Evolutionary conservation across 2,888 invertebrate species (phyloP), one percentile per base, ranked within the genome.

Genomic region (Plagodis dolabraria): DNA sequence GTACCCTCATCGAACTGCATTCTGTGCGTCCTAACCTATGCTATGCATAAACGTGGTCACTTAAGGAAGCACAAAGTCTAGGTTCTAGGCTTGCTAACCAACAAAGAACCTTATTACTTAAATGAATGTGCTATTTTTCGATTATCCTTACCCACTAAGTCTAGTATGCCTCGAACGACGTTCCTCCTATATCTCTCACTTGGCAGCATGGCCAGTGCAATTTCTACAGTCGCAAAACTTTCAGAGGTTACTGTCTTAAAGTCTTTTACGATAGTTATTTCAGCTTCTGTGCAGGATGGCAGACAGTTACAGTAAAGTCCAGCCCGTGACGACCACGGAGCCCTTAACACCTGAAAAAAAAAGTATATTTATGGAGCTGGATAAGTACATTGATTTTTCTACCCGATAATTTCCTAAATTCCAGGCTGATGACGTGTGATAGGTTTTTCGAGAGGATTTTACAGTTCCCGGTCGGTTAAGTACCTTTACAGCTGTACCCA

Each of bases 231-330:
- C 0, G 94, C 83, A 53, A 77, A 86, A 34, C 67, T 77, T 6
- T 86, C 75, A 0, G 74, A 53, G 0, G 83, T 85, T 2, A 76
- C 67, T 11, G 75, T 74, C 70, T 86, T 87, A 56, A 93, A 93
- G 66, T 95, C 94, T 65, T 94, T 94, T 8, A 95, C 93, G 1
- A 95, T 92, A 0, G 94, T 90, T 68, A 96, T 93, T 76, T 96
- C 96, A 12, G 95, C 94, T 85, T 96, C 96, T 0, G 95, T 95
- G 72, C 96, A 96, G 0, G 96, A 96, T 0, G 96, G 96, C 52
- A 96, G 79, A 70, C 96, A 96, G 72, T 95, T 93, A 71, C 96
- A 96, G 46, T 94, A 93, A 8, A 96, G 80, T 0, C 96, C 96
- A 7, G 89, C 87, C 6, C 95, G 93, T 0, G 80, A 74, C 7